A percentile compares a stretch with the other conserved stretches of the same genome.
These are phyloP conservation scores for Phenacoccus solenopsis DNA, from an alignment of 1,140 invertebrate genomes.

Conservation along the genomic window DNA sequence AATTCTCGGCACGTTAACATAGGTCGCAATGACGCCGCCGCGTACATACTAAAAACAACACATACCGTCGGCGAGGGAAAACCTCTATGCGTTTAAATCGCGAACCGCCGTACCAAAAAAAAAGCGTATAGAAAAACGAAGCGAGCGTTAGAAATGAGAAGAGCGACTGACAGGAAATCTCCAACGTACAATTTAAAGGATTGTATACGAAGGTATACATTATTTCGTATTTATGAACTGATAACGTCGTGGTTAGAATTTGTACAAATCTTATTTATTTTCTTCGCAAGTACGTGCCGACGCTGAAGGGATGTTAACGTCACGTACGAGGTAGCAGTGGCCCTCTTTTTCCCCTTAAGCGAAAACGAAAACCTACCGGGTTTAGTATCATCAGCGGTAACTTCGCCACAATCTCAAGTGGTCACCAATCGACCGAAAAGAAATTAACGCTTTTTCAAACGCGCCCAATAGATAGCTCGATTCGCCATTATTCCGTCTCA, in stretches of 20 bases:
- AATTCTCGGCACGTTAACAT: background rate
- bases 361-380: background rate
- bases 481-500: too few relatives aligned
- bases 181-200: conserved; percentile 16
- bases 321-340: conserved; percentile 11
- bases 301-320: conserved; percentile 13
- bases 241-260: conserved; percentile 17
- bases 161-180: conserved; percentile 12
- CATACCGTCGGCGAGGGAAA: background rate
- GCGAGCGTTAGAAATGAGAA: background rate
- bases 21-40: background rate
- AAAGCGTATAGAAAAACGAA: background rate
- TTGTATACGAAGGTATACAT: conserved; percentile 18
- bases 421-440: background rate
- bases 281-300: conserved; percentile 15
- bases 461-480: too few relatives aligned
- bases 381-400: background rate
- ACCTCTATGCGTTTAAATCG: background rate
- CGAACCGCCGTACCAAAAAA: background rate
- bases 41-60: background rate
- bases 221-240: conserved; percentile 18
- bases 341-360: background rate
- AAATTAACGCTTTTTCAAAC: too few relatives aligned
- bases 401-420: background rate
- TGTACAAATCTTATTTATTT: conserved; percentile 18